Evolutionary conservation across 1,140 invertebrate species (phyloP), one percentile per base, ranked within the genome.

Genomic region (Bombus terrestris): DNA sequence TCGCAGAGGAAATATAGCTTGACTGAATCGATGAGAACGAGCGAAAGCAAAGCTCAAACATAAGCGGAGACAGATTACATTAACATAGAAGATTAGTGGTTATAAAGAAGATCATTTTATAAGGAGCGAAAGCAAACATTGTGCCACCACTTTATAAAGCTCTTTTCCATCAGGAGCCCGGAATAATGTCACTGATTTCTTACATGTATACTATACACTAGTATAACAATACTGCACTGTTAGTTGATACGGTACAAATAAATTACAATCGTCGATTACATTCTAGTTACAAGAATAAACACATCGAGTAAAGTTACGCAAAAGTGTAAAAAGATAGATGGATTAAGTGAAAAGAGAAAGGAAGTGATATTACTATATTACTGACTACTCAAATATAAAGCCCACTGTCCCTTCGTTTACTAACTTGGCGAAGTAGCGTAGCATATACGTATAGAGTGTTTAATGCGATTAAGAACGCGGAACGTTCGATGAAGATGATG

Each of bases 161-260:
- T 41, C n/a, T 2, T 72, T 18, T 18, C 28, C 10, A 41, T 25
- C 25, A 3, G 12, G 3, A 28, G 3, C 25, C 3, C 18, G 8
- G 8, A 22, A 13, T 22, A 18, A 39, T 28, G 9, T 22, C 8
- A 3, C 0, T 39, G 22, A 6, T 72, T n/a, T 71, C 1, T n/a
- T 68, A 68, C 37, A n/a, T 18, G 3, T 39, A 39, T 25, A 5
- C 4, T 28, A 39, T 12, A n/a, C 2, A n/a, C 28, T 62, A n/a
- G 10, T 71, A 71, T 22, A n/a, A 1, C 1, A 32, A 71, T 72
- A 28, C 2, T 8, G 15, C 2, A 32, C 22, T 37, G 28, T 53
- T 53, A 72, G 37, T 25, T 72, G 22, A 59, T 59, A 37, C 68
- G 66, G 1, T 81, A 62, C 37, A 73, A 73, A 81, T 73, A 73